A percentile compares a stretch with the other conserved stretches of the same genome.
phyloP scores from a whole-genome alignment of 2,888 invertebrate species.

The Morpho achilles region DNA sequence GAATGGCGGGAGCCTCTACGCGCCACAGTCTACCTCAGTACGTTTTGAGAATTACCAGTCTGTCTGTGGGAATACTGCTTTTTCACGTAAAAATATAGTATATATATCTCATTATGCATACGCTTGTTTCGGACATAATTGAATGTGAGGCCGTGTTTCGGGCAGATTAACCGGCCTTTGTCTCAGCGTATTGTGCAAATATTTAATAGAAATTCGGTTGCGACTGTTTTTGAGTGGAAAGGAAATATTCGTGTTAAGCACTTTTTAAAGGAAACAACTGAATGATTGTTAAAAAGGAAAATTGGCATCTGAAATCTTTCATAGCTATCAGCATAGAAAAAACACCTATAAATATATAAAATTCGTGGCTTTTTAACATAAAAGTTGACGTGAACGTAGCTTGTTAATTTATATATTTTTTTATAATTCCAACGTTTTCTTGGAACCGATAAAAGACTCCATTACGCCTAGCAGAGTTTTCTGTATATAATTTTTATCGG shows the following conservation, averaged over 20 bases:
- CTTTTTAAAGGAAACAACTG: no score
- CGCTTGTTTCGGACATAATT: constrained; percentile 43
- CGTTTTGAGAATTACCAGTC: constrained; percentile 20
- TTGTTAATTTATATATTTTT: no score
- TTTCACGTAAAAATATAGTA: constrained; percentile 8
- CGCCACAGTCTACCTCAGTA: constrained; percentile 17
- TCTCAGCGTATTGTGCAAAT: constrained; percentile 30
- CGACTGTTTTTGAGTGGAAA: constrained; percentile 9
- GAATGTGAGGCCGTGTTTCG: constrained; percentile 44
- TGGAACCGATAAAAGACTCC: no score
- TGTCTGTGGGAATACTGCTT: constrained; percentile 29
- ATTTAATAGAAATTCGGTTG: not conserved
- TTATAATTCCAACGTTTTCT: no score
- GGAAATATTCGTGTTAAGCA: not conserved
- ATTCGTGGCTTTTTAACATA: no score
- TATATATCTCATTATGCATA: constrained; percentile 35
- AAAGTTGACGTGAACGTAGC: no score
- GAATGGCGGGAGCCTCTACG: constrained; percentile 46
- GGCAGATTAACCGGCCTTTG: constrained; percentile 47
- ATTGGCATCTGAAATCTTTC: no score
- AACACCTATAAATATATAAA: no score
- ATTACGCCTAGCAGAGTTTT: no score
- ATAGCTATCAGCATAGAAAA: no score
- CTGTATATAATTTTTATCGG: no score
- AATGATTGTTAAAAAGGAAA: no score